Percentiles rank a stretch among this genome's conserved stretches.
These are phyloP conservation scores for Hydrophis major DNA, from an alignment of 2,797 vertebrate species.

Conservation along the genomic window DNA sequence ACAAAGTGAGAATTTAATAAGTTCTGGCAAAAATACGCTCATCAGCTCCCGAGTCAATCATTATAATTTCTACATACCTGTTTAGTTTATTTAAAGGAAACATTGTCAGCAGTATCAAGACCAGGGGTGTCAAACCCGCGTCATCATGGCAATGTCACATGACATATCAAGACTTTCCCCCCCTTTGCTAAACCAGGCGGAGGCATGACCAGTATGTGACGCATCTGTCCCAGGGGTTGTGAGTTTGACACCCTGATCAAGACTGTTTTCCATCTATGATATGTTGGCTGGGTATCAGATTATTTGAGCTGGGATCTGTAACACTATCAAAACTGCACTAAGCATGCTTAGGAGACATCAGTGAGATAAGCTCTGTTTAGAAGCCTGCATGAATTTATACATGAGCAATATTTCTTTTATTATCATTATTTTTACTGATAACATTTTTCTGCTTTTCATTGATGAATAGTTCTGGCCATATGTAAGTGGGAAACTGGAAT, in stretches of 20 bases:
- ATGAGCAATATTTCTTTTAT: background rate
- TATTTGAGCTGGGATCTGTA: background rate
- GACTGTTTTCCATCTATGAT: background rate
- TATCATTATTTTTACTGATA: background rate
- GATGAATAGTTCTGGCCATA: background rate
- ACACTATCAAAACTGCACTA: background rate
- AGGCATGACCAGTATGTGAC: too few relatives aligned
- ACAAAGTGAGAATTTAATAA: background rate
- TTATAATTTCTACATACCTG: background rate
- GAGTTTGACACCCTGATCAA: background rate
- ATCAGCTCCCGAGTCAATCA: background rate
- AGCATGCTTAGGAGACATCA: background rate
- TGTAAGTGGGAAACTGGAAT: background rate
- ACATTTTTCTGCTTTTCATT: background rate
- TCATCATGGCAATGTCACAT: too few relatives aligned
- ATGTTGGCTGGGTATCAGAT: background rate
- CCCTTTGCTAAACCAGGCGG: too few relatives aligned
- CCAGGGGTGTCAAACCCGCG: too few relatives aligned
- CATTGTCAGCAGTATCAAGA: background rate
- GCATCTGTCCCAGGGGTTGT: too few relatives aligned
- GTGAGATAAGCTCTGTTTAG: background rate
- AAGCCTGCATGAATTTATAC: background rate
- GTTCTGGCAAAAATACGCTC: background rate
- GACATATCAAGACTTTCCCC: too few relatives aligned
- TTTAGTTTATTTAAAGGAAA: background rate